Conservation (phyloP, 2,797 vertebrate genomes). For the Pseudochaenichthys georgianus region DNA sequence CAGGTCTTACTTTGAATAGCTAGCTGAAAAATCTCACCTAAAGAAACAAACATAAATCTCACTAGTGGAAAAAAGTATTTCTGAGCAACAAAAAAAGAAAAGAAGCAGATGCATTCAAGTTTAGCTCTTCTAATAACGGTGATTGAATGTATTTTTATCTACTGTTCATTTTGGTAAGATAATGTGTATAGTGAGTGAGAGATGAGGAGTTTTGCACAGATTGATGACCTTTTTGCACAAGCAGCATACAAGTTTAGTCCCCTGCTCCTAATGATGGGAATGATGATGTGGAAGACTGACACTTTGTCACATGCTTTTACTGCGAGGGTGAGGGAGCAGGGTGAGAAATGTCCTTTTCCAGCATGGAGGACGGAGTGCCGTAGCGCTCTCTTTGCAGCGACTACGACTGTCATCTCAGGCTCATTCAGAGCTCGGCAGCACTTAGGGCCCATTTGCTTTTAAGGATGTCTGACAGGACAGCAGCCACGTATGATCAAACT, state of each 20-base stretch:
- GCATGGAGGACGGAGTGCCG: constrained; percentile 71
- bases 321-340: constrained; percentile 58
- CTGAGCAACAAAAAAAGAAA: neutral
- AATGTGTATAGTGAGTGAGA: constrained; percentile 40
- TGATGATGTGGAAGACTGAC: constrained; percentile 84
- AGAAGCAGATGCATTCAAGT: neutral
- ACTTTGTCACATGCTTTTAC: constrained; percentile 83
- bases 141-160: constrained; percentile 8
- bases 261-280: constrained; percentile 71
- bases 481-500: constrained; percentile 87
- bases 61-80: neutral
- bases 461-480: constrained; percentile 88
- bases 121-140: constrained; percentile 8
- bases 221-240: constrained; percentile 69
- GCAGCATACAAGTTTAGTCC: constrained; percentile 73
- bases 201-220: constrained; percentile 39
- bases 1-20: neutral
- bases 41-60: neutral
- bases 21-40: neutral
- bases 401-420: constrained; percentile 82
- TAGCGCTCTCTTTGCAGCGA: constrained; percentile 73
- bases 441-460: constrained; percentile 89
- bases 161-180: constrained; percentile 26
- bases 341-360: constrained; percentile 74
- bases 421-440: constrained; percentile 81